These are phyloP conservation scores for Halcyon chelicuti DNA, from an alignment of 2,797 vertebrate genomes.

Conservation along the genomic window DNA sequence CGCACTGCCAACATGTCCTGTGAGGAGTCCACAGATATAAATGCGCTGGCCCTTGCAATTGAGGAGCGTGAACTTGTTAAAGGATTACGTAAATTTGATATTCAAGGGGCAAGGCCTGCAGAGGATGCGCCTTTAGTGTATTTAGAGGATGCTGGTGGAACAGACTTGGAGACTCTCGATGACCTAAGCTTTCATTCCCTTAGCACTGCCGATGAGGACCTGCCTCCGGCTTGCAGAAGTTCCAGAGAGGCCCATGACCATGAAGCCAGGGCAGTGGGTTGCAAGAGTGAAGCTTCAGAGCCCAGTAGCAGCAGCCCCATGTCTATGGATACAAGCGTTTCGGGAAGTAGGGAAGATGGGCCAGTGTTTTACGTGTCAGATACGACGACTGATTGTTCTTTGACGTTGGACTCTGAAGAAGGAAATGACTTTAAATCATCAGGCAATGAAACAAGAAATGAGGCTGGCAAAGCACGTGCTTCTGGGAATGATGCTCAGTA, in stretches of 20 bases:
- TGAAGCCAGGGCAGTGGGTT: constrained; percentile 65
- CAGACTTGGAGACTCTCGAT: constrained; percentile 75
- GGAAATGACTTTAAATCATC: constrained; percentile 75
- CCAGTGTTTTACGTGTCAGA: constrained; percentile 84
- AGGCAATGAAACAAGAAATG: constrained; percentile 57
- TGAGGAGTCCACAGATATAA: constrained; percentile 43
- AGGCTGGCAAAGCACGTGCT: constrained; percentile 17
- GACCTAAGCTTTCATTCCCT: constrained; percentile 45
- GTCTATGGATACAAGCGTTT: constrained; percentile 81
- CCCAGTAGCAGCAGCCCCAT: constrained; percentile 80
- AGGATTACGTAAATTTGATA: constrained; percentile 84
- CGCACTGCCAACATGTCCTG: constrained; percentile 55
- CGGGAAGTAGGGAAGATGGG: constrained; percentile 78
- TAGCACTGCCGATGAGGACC: not conserved
- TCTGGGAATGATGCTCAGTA: not conserved
- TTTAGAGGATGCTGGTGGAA: constrained; percentile 71
- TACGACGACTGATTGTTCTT: constrained; percentile 85
- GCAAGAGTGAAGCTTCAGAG: constrained; percentile 78
- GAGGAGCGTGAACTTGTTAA: constrained; percentile 86
- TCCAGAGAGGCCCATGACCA: not conserved
- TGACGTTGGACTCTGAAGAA: constrained; percentile 90
- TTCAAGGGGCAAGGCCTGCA: constrained; percentile 75
- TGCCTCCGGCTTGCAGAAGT: not conserved
- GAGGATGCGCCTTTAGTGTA: constrained; percentile 76
- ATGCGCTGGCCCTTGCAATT: constrained; percentile 78